A percentile compares a stretch with the other conserved stretches of the same genome.
Evolutionary conservation across 2,797 vertebrate genomes (phyloP).

Genomic region (Eulemur rubriventer): DNA sequence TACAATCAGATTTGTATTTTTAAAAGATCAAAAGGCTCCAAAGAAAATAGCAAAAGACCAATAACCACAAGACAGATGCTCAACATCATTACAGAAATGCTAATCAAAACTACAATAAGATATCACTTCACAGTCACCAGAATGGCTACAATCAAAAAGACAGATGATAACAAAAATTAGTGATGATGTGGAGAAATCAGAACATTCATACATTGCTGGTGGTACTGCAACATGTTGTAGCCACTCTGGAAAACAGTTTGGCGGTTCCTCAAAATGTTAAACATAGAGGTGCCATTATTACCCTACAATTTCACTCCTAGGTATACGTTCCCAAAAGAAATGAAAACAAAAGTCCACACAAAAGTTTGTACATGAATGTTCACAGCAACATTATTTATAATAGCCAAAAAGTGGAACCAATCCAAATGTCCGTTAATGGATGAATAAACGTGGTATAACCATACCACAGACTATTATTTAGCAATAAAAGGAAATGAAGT

Average conservation of each 20-base stretch:
- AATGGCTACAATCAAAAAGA: background rate
- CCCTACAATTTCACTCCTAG: background rate
- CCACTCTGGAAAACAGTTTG: background rate
- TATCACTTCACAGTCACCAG: background rate
- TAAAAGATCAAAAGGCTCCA: background rate
- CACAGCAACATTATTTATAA: background rate
- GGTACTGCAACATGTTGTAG: background rate
- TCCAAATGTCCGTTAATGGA: background rate
- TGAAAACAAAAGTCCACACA: background rate
- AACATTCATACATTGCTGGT: background rate
- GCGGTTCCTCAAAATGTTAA: constrained; percentile 20
- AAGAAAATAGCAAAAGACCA: background rate
- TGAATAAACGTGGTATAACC: background rate
- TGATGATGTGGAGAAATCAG: background rate
- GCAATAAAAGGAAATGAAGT: background rate
- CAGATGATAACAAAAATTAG: background rate
- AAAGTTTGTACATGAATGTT: background rate
- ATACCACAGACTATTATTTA: background rate
- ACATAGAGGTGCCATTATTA: background rate
- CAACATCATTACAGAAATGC: background rate
- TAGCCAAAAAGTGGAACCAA: background rate
- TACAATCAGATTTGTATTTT: background rate
- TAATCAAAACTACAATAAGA: background rate
- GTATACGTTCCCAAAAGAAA: background rate
- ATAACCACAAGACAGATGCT: background rate